Conservation (phyloP, 2,888 invertebrate genomes). For the Clusia tigrina region DNA sequence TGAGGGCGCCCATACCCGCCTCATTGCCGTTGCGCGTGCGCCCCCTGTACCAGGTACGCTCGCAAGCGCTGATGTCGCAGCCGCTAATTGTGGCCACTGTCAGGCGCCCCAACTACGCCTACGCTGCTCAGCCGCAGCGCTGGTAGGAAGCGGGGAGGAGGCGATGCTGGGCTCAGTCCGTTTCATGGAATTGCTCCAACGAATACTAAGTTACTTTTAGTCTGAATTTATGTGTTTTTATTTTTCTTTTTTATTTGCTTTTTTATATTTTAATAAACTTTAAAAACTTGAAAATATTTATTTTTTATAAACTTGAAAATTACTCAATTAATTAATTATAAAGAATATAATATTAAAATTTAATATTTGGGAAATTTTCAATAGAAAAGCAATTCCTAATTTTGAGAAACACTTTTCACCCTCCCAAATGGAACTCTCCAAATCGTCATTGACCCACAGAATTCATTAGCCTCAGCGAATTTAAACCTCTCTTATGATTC, state of each 20-base stretch:
- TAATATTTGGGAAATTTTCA: too few relatives aligned
- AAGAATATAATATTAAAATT: not conserved
- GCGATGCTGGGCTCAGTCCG: too few relatives aligned
- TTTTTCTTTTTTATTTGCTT: not conserved
- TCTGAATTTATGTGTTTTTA: too few relatives aligned
- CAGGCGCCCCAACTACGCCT: slow-evolving; percentile 23
- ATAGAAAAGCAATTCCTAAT: too few relatives aligned
- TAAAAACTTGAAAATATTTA: not conserved
- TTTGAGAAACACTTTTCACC: too few relatives aligned
- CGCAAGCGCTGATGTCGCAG: slow-evolving; percentile 40
- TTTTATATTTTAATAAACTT: not conserved
- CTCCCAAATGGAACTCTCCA: too few relatives aligned
- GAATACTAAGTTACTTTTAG: too few relatives aligned
- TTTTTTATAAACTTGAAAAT: not conserved
- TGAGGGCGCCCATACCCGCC: slow-evolving; percentile 14
- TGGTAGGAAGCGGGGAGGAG: slow-evolving; percentile 25
- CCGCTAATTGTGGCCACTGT: slow-evolving; percentile 15
- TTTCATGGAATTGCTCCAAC: too few relatives aligned
- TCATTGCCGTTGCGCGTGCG: slow-evolving; percentile 27
- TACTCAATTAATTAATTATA: not conserved
- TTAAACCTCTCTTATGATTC: too few relatives aligned
- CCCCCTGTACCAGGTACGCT: slow-evolving; percentile 40
- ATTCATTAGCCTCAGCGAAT: too few relatives aligned
- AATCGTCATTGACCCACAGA: too few relatives aligned
- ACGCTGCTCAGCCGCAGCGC: slow-evolving; percentile 23